These are phyloP conservation scores for Cephus pulcher DNA, from an alignment of 2,888 invertebrate species.

Conservation along the genomic window DNA sequence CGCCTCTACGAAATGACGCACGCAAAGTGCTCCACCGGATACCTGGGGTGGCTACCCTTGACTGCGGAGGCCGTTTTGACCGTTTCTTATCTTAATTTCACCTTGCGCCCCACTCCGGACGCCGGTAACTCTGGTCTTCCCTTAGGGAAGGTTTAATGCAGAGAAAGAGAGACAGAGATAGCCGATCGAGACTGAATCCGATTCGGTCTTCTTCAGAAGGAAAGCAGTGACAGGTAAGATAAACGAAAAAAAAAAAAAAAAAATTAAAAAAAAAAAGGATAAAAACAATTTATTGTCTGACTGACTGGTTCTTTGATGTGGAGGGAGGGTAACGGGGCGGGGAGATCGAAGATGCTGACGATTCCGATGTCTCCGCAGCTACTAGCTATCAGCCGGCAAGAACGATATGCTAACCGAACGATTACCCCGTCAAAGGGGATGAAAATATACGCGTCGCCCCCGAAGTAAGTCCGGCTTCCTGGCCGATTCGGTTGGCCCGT, in stretches of 20 bases:
- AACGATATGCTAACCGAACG: background rate
- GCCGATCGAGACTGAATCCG: background rate
- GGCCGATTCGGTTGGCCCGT: constrained; percentile 23
- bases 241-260: constrained; percentile 5
- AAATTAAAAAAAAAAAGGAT: background rate
- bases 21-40: constrained; percentile 46
- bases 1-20: constrained; percentile 55
- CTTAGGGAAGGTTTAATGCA: constrained; percentile 23
- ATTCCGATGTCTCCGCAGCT: background rate
- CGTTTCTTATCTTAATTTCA: background rate
- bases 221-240: constrained; percentile 3
- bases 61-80: background rate
- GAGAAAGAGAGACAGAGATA: constrained; percentile 19
- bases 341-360: background rate
- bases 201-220: background rate
- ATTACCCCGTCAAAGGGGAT: constrained; percentile 1
- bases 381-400: background rate
- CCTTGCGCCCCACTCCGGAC: background rate
- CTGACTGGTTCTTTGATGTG: background rate
- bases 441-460: background rate
- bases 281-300: background rate
- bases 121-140: background rate
- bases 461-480: constrained; percentile 5
- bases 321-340: background rate
- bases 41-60: background rate